Conservation (phyloP, 1,140 invertebrate species). For the Drosophila teissieri region DNA sequence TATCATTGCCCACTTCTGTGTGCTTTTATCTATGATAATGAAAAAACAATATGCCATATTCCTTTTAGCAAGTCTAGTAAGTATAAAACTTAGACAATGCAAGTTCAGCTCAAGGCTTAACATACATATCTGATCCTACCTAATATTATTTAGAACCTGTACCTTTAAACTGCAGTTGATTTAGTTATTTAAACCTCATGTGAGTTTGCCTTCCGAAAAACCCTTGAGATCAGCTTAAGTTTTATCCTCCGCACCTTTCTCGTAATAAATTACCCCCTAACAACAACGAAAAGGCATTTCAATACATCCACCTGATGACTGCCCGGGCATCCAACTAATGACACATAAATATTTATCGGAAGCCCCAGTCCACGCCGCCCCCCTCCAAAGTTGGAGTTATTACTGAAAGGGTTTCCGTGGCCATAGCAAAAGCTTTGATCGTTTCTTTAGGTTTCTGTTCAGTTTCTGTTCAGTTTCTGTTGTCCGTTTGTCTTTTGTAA, state of each 20-base stretch:
- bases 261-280: constrained; percentile 28
- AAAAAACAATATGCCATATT: too few species aligned
- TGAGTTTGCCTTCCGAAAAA: too few species aligned
- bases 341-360: constrained; percentile 78
- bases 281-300: constrained; percentile 52
- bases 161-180: not conserved
- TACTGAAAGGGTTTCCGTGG: constrained; percentile 70
- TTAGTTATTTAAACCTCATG: too few species aligned
- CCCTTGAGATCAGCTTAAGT: too few species aligned
- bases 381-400: constrained; percentile 30
- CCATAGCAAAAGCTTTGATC: constrained; percentile 59
- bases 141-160: not conserved
- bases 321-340: constrained; percentile 63
- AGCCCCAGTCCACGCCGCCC: constrained; percentile 9
- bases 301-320: constrained; percentile 70
- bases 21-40: too few species aligned
- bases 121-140: too few species aligned
- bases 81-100: too few species aligned
- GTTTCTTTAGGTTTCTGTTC: constrained; percentile 24
- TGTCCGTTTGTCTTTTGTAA: constrained; percentile 60
- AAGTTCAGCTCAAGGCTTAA: too few species aligned
- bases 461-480: constrained; percentile 21
- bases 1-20: too few species aligned
- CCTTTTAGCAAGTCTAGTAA: too few species aligned
- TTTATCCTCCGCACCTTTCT: not conserved